phyloP scores from a whole-genome alignment of 2,797 vertebrate species.

The Lerista edwardsae region DNA sequence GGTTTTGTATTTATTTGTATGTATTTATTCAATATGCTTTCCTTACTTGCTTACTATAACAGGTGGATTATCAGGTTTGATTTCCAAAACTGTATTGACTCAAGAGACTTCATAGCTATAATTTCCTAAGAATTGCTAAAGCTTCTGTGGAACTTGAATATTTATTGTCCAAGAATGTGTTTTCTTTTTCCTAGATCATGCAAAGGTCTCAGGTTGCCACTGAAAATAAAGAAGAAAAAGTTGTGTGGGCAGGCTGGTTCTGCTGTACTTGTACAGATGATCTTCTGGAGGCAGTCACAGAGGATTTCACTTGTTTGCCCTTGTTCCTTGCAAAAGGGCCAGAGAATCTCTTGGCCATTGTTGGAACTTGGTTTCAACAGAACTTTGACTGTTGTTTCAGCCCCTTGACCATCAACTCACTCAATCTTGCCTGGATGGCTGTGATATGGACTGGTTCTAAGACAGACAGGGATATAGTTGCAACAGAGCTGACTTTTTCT shows the following conservation, averaged over 20 bases:
- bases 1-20: no score
- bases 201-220: conserved; percentile 70
- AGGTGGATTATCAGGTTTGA: neutral
- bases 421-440: conserved; percentile 87
- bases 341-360: conserved; percentile 77
- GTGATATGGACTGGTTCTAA: conserved; percentile 90
- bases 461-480: conserved; percentile 67
- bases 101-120: no score
- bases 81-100: neutral
- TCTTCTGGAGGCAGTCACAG: conserved; percentile 76
- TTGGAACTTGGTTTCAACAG: conserved; percentile 89
- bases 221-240: conserved; percentile 72
- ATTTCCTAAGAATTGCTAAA: no score
- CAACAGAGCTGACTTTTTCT: conserved; percentile 86
- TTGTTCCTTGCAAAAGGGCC: conserved; percentile 86
- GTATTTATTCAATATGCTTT: no score
- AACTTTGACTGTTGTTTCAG: conserved; percentile 92
- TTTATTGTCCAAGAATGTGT: neutral
- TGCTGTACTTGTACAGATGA: conserved; percentile 85
- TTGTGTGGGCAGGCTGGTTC: conserved; percentile 90
- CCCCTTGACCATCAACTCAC: conserved; percentile 82
- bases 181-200: conserved; percentile 76
- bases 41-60: neutral
- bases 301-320: conserved; percentile 89
- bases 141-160: no score